Percentiles rank a stretch among this genome's conserved stretches.
Conservation (phyloP, 1,140 invertebrate genomes). For the Pissodes strobi region DNA sequence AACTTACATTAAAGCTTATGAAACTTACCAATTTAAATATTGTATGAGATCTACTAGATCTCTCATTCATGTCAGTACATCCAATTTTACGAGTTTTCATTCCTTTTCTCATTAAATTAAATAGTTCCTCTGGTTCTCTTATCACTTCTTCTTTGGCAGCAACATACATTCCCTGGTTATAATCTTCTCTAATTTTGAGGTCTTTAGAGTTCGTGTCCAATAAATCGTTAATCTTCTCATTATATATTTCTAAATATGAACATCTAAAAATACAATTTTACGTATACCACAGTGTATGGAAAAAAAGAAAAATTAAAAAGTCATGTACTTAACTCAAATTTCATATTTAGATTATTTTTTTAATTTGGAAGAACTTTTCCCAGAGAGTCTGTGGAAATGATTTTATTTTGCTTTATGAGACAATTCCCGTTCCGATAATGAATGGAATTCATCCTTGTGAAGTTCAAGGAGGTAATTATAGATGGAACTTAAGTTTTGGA, state of each 20-base stretch:
- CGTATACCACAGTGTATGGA: not conserved
- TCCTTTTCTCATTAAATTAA: conserved; percentile 67
- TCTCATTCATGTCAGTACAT: conserved; percentile 79
- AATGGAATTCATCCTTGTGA: too few species aligned
- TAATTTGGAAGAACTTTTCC: too few species aligned
- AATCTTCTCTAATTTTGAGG: conserved; percentile 69
- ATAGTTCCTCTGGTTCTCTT: conserved; percentile 63
- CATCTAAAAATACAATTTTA: conserved; percentile 65
- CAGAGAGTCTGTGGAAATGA: too few species aligned
- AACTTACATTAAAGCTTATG: too few species aligned
- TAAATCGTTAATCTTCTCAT: conserved; percentile 77
- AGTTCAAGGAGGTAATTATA: too few species aligned
- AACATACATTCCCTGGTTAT: conserved; percentile 58
- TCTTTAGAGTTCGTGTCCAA: conserved; percentile 63
- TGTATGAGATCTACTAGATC: conserved; percentile 77
- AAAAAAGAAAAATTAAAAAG: not conserved
- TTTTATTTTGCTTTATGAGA: too few species aligned
- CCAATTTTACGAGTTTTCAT: conserved; percentile 71
- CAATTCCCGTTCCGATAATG: too few species aligned
- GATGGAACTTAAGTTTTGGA: too few species aligned
- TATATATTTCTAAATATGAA: conserved; percentile 82
- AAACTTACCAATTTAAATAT: conserved; percentile 69
- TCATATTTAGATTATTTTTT: too few species aligned
- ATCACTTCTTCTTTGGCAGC: conserved; percentile 68
- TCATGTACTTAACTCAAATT: too few species aligned